Percentiles rank a stretch among this genome's conserved stretches.
Conservation (phyloP, 2,888 invertebrate species). For the Rotaria socialis region DNA sequence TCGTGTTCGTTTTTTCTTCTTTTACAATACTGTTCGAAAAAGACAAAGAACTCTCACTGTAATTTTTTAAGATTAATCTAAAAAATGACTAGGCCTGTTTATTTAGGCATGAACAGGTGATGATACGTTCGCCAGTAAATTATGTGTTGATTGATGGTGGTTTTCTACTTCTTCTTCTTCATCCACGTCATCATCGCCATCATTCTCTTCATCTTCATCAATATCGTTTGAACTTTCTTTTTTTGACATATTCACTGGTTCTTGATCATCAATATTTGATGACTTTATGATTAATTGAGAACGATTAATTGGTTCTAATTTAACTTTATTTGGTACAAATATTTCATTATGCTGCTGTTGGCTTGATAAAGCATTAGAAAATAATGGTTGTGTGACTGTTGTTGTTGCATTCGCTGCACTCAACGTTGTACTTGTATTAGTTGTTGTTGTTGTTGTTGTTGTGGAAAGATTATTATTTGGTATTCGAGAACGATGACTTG, state of each 20-base stretch:
- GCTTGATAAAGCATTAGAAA: not conserved
- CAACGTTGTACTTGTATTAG: not conserved
- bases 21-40: not conserved
- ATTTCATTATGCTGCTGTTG: constrained; percentile 28
- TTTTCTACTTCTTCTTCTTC: not conserved
- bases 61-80: not conserved
- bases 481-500: constrained; percentile 33
- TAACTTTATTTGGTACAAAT: constrained; percentile 34
- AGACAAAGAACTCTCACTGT: not conserved
- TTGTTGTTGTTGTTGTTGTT: constrained; percentile 8
- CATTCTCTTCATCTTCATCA: not conserved
- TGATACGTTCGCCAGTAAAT: not conserved
- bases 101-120: constrained; percentile 2
- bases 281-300: not conserved
- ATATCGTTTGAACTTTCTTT: not conserved
- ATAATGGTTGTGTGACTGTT: constrained; percentile 29
- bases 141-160: constrained; percentile 26
- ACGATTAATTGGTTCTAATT: constrained; percentile 32
- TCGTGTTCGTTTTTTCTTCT: not conserved
- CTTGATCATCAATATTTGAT: not conserved
- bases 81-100: not conserved
- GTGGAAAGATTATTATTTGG: not conserved
- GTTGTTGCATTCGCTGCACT: not conserved
- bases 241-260: not conserved
- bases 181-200: not conserved